phyloP scores from a whole-genome alignment of 2,888 invertebrate genomes.

The Tenodera sinensis region DNA sequence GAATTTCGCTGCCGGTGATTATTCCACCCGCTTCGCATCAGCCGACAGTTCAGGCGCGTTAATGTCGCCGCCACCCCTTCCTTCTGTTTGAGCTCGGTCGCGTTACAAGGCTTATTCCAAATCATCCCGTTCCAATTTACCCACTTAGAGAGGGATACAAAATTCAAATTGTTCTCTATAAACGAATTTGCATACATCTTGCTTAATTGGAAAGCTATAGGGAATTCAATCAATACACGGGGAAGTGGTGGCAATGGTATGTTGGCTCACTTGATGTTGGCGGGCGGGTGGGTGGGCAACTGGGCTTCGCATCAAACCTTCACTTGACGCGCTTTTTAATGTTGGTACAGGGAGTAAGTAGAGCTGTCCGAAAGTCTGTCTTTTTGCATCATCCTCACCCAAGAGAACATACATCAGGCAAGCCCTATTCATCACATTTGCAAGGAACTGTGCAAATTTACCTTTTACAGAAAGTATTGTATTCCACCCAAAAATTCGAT shows the following conservation, averaged over 20 bases:
- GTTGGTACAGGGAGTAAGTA: too few relatives aligned
- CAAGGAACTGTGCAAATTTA: too few relatives aligned
- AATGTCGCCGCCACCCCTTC: neutral
- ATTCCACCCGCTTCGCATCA: neutral
- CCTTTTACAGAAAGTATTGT: too few relatives aligned
- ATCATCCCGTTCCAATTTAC: constrained; percentile 26
- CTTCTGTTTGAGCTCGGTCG: constrained; percentile 6
- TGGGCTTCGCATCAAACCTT: too few relatives aligned
- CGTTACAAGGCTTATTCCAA: constrained; percentile 17
- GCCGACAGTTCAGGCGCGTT: neutral
- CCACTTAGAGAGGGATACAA: constrained; percentile 16
- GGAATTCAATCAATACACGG: constrained; percentile 19
- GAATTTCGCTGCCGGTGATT: neutral
- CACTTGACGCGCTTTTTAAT: too few relatives aligned
- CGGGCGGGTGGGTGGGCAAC: too few relatives aligned
- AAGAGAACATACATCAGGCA: too few relatives aligned
- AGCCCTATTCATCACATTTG: too few relatives aligned
- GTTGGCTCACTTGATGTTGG: neutral
- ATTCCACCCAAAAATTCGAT: too few relatives aligned
- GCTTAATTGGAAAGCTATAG: constrained; percentile 29
- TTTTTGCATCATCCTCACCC: too few relatives aligned
- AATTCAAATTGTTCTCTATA: constrained; percentile 30
- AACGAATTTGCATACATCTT: constrained; percentile 31
- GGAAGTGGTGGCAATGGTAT: neutral
- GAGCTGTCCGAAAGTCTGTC: too few relatives aligned